These are phyloP conservation scores for Cyclophora punctaria DNA, from an alignment of 2,888 invertebrate species.

Conservation along the genomic window DNA sequence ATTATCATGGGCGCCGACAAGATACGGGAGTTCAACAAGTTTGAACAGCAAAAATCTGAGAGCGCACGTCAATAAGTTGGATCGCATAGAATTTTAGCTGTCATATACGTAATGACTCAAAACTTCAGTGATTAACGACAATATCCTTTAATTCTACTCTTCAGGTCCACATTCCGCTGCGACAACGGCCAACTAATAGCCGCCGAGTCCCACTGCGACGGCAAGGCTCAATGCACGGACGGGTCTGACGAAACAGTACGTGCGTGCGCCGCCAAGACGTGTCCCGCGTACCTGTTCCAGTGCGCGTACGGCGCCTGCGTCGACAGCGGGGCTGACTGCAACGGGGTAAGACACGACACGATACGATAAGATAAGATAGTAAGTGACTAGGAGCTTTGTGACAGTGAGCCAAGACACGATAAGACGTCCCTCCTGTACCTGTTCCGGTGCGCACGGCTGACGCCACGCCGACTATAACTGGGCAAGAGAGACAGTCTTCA, in stretches of 20 bases:
- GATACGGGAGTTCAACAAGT: too few relatives aligned
- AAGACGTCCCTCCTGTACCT: background rate
- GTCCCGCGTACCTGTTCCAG: constrained; percentile 71
- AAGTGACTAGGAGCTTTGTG: too few relatives aligned
- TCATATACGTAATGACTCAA: background rate
- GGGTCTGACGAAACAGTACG: constrained; percentile 52
- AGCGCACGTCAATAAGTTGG: too few relatives aligned
- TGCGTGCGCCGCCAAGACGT: constrained; percentile 49
- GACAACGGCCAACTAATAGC: constrained; percentile 37
- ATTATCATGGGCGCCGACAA: too few relatives aligned
- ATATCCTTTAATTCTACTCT: too few relatives aligned
- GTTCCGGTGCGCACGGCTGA: background rate
- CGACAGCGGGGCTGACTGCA: constrained; percentile 71
- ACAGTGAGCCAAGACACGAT: too few relatives aligned
- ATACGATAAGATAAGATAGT: too few relatives aligned
- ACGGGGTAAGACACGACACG: constrained; percentile 31
- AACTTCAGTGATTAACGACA: too few relatives aligned
- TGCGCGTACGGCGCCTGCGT: constrained; percentile 79
- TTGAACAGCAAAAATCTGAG: too few relatives aligned
- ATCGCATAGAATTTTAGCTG: too few relatives aligned
- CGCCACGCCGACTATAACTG: background rate
- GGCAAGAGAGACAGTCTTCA: background rate
- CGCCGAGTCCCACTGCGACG: constrained; percentile 44
- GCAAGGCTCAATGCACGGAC: constrained; percentile 42
- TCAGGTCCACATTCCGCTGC: constrained; percentile 47